Evolutionary conservation across 2,113 vertebrate species (phyloP).

Genomic region (Pelecanoides urinatrix): DNA sequence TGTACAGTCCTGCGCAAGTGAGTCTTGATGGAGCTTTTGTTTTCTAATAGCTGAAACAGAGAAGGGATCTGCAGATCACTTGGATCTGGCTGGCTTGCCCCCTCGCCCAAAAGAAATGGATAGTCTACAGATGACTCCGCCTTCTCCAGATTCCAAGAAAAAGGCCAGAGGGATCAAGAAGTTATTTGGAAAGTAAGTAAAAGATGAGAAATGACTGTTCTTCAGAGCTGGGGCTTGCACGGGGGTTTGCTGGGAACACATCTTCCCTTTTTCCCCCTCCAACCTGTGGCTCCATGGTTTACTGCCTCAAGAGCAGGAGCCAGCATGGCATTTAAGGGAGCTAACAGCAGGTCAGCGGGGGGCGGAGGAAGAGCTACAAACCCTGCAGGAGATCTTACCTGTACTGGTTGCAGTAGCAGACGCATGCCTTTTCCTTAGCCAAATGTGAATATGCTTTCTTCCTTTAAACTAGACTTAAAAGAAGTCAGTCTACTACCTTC

Average conservation of each 20-base stretch:
- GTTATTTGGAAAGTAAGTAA: constrained; percentile 91
- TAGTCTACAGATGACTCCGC: constrained; percentile 80
- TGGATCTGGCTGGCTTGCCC: constrained; percentile 87
- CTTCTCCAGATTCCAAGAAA: constrained; percentile 88
- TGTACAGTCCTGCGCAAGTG: background rate
- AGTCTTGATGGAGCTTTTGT: background rate
- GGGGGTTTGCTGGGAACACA: background rate
- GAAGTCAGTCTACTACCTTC: constrained; percentile 96
- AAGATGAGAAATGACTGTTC: background rate
- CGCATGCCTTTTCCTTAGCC: background rate
- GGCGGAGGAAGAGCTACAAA: background rate
- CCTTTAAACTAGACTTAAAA: constrained; percentile 80
- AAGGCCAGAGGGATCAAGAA: constrained; percentile 94
- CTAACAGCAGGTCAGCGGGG: rapidly evolving
- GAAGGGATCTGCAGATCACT: constrained; percentile 83
- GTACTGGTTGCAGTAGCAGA: background rate
- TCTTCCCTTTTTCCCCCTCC: background rate
- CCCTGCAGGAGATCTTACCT: background rate
- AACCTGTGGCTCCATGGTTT: rapidly evolving
- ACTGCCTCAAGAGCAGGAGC: background rate
- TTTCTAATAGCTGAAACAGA: constrained; percentile 87
- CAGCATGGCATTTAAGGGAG: background rate
- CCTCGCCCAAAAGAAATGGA: constrained; percentile 77
- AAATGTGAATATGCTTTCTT: background rate
- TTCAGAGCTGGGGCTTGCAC: background rate